Conservation (phyloP, 2,113 vertebrate species). For the Pholis gunnellus region DNA sequence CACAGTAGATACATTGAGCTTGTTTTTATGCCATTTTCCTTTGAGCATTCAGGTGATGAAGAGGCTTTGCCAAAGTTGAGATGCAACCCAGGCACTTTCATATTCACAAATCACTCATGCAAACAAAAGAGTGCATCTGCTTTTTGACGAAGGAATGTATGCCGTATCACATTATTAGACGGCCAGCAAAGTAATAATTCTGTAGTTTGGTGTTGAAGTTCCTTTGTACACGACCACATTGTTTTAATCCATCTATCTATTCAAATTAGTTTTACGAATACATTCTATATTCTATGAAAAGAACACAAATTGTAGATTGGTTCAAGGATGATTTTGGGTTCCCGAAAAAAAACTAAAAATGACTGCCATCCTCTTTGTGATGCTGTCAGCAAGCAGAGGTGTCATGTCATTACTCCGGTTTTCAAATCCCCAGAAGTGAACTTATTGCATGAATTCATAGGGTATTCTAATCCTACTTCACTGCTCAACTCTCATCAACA, state of each 20-base stretch:
- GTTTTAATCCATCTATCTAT: not conserved
- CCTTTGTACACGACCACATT: not conserved
- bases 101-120: not conserved
- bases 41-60: not conserved
- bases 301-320: not conserved
- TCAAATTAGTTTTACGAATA: not conserved
- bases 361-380: not conserved
- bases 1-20: not conserved
- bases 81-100: not conserved
- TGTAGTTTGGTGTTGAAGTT: not conserved
- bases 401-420: not conserved
- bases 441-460: slow-evolving; percentile 6
- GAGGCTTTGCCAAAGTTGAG: not conserved
- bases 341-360: not conserved
- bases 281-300: not conserved
- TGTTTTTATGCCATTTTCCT: not conserved
- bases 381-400: not conserved
- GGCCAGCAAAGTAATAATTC: not conserved
- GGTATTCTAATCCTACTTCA: slow-evolving; percentile 7
- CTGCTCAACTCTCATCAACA: slow-evolving; percentile 8
- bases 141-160: not conserved
- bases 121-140: not conserved
- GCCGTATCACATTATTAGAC: not conserved
- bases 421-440: slow-evolving; percentile 10
- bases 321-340: not conserved